These are phyloP conservation scores for Trachymyrmex septentrionalis DNA, from an alignment of 1,140 invertebrate species.

Conservation along the genomic window DNA sequence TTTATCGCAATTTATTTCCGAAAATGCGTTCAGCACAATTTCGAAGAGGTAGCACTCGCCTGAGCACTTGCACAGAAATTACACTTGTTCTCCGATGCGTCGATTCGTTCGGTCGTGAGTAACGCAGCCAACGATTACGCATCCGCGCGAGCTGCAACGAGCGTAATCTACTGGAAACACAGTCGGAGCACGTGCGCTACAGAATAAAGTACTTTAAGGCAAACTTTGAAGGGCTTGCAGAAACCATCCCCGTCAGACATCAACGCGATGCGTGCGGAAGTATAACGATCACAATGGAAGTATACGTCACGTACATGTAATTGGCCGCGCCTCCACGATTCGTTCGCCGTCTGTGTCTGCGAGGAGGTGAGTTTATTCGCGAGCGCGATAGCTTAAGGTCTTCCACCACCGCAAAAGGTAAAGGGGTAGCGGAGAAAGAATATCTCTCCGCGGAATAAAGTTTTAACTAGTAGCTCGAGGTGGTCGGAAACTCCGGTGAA, in stretches of 20 bases:
- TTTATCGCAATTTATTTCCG: constrained; percentile 16
- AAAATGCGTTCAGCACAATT: background rate
- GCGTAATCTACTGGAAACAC: constrained; percentile 41
- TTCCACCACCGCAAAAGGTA: background rate
- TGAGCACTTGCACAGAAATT: constrained; percentile 21
- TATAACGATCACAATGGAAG: constrained; percentile 5
- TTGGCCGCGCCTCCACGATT: background rate
- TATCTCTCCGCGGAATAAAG: constrained; percentile 49
- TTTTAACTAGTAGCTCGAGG: constrained; percentile 57
- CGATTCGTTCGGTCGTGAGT: constrained; percentile 4
- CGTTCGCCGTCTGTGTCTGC: background rate
- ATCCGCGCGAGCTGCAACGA: constrained; percentile 8
- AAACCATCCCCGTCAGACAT: background rate
- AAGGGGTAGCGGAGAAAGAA: background rate
- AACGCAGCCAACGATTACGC: background rate
- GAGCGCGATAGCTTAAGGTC: background rate
- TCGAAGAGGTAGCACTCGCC: background rate
- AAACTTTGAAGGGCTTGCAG: constrained; percentile 18
- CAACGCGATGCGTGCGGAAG: background rate
- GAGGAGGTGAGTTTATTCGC: background rate
- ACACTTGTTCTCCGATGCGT: constrained; percentile 5
- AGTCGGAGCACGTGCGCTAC: background rate
- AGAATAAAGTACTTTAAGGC: constrained; percentile 14
- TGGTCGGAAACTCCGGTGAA: constrained; percentile 43
- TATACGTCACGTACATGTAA: constrained; percentile 11